phyloP scores from a whole-genome alignment of 2,797 vertebrate species.

The Eidolon dupreanum region DNA sequence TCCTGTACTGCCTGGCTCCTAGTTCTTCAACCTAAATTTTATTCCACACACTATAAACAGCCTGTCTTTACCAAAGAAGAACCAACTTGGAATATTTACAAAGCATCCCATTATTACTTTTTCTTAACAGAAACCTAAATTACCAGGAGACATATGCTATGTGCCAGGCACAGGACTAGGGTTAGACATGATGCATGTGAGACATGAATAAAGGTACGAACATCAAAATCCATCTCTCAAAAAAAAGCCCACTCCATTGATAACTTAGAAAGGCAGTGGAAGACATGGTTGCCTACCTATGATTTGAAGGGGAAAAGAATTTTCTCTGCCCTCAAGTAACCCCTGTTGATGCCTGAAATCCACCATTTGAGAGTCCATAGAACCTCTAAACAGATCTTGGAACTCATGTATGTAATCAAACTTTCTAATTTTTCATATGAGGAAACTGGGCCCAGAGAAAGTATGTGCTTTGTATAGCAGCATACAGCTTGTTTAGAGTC shows the following conservation, averaged over 20 bases:
- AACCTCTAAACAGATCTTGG: background rate
- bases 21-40: background rate
- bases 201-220: background rate
- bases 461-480: background rate
- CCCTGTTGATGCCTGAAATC: background rate
- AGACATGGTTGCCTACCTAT: background rate
- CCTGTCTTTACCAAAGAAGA: background rate
- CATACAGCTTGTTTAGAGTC: background rate
- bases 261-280: background rate
- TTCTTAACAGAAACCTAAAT: conserved; percentile 9
- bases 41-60: background rate
- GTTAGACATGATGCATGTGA: background rate
- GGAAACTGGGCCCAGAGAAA: background rate
- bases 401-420: background rate
- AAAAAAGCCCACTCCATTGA: background rate
- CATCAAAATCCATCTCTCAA: background rate
- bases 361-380: background rate
- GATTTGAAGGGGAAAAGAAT: background rate
- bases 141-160: background rate
- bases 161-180: background rate
- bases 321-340: background rate
- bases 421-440: background rate
- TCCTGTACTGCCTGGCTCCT: background rate
- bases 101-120: background rate
- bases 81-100: background rate